A percentile compares a stretch with the other conserved stretches of the same genome.
Conservation (phyloP, 2,113 vertebrate genomes). For the Hydrochoerus hydrochaeris region DNA sequence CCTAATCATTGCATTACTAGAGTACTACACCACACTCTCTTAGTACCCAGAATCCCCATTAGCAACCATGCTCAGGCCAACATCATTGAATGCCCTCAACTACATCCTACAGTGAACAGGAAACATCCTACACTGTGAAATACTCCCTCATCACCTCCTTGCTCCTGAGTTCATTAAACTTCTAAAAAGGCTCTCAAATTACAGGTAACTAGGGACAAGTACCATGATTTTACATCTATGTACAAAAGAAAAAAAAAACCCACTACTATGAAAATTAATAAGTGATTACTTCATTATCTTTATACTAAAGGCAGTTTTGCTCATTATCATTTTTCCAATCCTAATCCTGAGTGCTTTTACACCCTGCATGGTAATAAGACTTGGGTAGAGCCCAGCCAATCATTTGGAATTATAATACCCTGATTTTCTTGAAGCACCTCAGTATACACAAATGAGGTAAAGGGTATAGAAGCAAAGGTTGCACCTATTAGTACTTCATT, state of each 20-base stretch:
- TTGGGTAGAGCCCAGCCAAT: neutral
- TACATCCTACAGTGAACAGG: neutral
- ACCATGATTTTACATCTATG: neutral
- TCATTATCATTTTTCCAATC: neutral
- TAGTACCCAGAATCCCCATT: neutral
- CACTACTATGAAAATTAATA: neutral
- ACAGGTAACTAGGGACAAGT: neutral
- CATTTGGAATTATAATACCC: neutral
- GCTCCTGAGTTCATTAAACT: neutral
- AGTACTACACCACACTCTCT: neutral
- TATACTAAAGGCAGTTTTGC: neutral
- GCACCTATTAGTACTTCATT: neutral
- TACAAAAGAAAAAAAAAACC: neutral
- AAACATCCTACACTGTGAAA: neutral
- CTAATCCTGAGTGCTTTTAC: neutral
- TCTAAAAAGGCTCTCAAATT: neutral
- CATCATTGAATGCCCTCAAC: neutral
- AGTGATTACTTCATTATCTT: neutral
- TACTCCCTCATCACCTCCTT: neutral
- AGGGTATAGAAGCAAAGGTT: neutral
- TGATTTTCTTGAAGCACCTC: neutral
- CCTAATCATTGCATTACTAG: neutral
- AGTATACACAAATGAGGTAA: neutral
- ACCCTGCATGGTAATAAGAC: neutral
- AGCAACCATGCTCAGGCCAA: neutral